Conservation (phyloP, 2,888 invertebrate genomes). For the Pocota personata region DNA sequence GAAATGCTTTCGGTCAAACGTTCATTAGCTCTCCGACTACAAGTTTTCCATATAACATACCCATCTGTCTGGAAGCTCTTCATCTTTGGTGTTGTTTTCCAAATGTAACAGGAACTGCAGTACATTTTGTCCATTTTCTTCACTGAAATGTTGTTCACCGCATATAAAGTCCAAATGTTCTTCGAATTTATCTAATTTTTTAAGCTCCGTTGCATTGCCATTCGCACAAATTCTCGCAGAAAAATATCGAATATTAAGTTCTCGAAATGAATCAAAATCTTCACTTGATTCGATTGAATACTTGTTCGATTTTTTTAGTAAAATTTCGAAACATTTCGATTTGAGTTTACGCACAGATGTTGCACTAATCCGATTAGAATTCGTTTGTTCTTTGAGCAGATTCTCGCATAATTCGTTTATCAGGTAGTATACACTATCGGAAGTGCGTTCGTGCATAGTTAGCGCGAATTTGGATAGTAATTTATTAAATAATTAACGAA, state of each 20-base stretch:
- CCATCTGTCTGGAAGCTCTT: neutral
- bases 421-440: slow-evolving; percentile 77
- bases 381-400: slow-evolving; percentile 65
- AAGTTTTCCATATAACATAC: neutral
- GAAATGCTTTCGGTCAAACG: no score
- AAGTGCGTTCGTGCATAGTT: slow-evolving; percentile 74
- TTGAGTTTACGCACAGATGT: slow-evolving; percentile 76
- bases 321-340: slow-evolving; percentile 76
- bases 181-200: slow-evolving; percentile 75
- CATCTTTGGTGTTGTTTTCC: slow-evolving; percentile 70
- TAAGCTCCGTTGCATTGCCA: slow-evolving; percentile 70
- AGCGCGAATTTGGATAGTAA: neutral
- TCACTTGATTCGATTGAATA: slow-evolving; percentile 60
- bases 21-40: no score
- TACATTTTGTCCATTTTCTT: slow-evolving; percentile 75
- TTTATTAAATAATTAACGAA: neutral
- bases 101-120: slow-evolving; percentile 75
- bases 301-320: slow-evolving; percentile 76
- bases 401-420: slow-evolving; percentile 76
- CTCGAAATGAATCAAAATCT: slow-evolving; percentile 76
- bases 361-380: slow-evolving; percentile 43
- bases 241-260: slow-evolving; percentile 76
- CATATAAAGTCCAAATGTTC: slow-evolving; percentile 74
- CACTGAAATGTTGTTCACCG: slow-evolving; percentile 74
- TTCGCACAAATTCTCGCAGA: slow-evolving; percentile 76